Evolutionary conservation across 2,888 invertebrate genomes (phyloP).

Genomic region (Rhingia campestris): DNA sequence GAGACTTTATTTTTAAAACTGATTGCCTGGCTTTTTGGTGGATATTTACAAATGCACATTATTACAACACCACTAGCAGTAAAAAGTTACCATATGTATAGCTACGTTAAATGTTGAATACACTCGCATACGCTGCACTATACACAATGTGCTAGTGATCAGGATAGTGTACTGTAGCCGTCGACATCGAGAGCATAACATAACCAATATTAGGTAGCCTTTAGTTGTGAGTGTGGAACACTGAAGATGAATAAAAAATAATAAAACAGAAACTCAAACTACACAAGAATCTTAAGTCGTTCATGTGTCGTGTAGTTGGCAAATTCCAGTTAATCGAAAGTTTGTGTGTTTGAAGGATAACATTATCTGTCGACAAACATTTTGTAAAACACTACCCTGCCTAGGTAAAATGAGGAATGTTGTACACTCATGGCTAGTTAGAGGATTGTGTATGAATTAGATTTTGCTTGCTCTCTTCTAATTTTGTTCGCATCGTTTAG

Average conservation of each 20-base stretch:
- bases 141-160: conserved; percentile 15
- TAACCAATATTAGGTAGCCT: conserved; percentile 34
- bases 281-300: conserved; percentile 30
- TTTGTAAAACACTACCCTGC: conserved; percentile 33
- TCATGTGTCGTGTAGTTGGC: conserved; percentile 26
- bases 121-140: conserved; percentile 25
- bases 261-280: not conserved
- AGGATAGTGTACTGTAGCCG: conserved; percentile 16
- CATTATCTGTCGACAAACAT: conserved; percentile 5
- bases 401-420: conserved; percentile 22
- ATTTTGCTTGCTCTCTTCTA: not conserved
- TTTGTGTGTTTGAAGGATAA: conserved; percentile 20
- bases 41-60: conserved; percentile 32
- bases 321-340: conserved; percentile 32
- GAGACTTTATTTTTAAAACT: not conserved
- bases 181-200: conserved; percentile 27
- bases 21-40: not conserved
- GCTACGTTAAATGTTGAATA: conserved; percentile 1
- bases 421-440: conserved; percentile 18
- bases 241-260: conserved; percentile 17
- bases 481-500: conserved; percentile 10
- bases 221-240: conserved; percentile 31
- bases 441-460: conserved; percentile 12
- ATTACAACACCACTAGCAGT: conserved; percentile 6
- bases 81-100: not conserved